Evolutionary conservation across 2,888 invertebrate genomes (phyloP).

Genomic region (Hofmannophila pseudospretella): DNA sequence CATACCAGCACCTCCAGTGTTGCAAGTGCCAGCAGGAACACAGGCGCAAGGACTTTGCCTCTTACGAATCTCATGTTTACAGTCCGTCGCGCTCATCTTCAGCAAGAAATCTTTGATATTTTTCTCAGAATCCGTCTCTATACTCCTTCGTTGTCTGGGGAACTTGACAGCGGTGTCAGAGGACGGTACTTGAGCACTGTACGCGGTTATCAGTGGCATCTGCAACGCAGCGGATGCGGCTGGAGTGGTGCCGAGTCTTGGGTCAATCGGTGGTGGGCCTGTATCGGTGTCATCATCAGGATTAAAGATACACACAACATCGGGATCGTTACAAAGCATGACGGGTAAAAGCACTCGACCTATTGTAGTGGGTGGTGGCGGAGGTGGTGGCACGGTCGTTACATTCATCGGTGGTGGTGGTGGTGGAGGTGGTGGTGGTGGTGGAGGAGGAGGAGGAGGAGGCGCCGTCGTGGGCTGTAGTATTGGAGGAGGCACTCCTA

Average conservation of each 20-base stretch:
- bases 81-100: conserved; percentile 11
- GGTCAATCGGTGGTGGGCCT: conserved; percentile 67
- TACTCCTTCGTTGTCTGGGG: conserved; percentile 53
- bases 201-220: conserved; percentile 45
- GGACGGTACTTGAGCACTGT: conserved; percentile 47
- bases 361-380: conserved; percentile 25
- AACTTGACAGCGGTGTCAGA: conserved; percentile 56
- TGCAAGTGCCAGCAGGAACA: conserved; percentile 27
- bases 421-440: conserved; percentile 14
- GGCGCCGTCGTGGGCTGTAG: conserved; percentile 40
- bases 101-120: conserved; percentile 22
- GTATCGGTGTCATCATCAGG: conserved; percentile 53
- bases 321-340: conserved; percentile 60
- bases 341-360: conserved; percentile 55
- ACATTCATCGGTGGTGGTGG: conserved; percentile 19
- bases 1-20: conserved; percentile 66
- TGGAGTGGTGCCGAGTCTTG: conserved; percentile 64
- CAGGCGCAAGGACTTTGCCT: conserved; percentile 64
- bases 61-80: conserved; percentile 44
- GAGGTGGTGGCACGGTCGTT: conserved; percentile 13
- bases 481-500: conserved; percentile 58
- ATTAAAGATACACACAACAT: conserved; percentile 65
- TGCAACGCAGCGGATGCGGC: conserved; percentile 44
- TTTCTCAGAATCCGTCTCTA: conserved; percentile 12
- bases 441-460: conserved; percentile 8